These are phyloP conservation scores for Actinernus sp. DNA, from an alignment of 92 coral and sea anemone genomes.

Conservation along the genomic window DNA sequence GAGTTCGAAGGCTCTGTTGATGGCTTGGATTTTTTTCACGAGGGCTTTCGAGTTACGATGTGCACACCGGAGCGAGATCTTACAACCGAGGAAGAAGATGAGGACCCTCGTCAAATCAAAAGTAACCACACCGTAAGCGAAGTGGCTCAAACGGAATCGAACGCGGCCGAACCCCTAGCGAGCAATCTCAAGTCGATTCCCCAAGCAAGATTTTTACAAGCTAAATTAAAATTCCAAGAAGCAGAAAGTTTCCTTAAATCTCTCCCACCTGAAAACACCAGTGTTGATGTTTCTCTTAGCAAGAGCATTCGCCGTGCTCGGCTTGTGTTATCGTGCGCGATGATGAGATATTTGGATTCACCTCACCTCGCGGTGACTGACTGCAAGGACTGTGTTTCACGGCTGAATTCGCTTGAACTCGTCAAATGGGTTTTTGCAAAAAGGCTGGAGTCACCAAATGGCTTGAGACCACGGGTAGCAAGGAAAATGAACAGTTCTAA, in stretches of 20 bases:
- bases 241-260: slow-evolving; percentile 7
- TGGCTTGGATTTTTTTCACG: neutral
- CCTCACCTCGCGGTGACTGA: neutral
- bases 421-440: slow-evolving; percentile 4
- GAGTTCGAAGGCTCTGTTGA: neutral
- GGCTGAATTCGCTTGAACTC: slow-evolving; percentile 12
- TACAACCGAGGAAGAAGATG: slow-evolving; percentile 30
- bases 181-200: neutral
- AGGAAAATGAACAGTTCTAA: slow-evolving; percentile 9
- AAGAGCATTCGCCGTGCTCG: no score
- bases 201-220: neutral
- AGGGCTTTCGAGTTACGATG: slow-evolving; percentile 12
- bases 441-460: slow-evolving; percentile 7
- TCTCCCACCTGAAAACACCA: no score
- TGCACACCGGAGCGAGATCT: slow-evolving; percentile 37
- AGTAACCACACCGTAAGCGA: neutral
- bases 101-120: neutral
- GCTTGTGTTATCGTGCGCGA: slow-evolving; percentile 12
- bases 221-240: slow-evolving; percentile 21
- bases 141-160: neutral
- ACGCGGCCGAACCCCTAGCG: neutral
- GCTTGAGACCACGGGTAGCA: slow-evolving; percentile 10
- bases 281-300: no score
- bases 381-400: slow-evolving; percentile 9
- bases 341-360: slow-evolving; percentile 6